Base-by-base conservation (phyloP, 1,140 invertebrate genomes). In the Lordiphosa stackelbergi region DNA sequence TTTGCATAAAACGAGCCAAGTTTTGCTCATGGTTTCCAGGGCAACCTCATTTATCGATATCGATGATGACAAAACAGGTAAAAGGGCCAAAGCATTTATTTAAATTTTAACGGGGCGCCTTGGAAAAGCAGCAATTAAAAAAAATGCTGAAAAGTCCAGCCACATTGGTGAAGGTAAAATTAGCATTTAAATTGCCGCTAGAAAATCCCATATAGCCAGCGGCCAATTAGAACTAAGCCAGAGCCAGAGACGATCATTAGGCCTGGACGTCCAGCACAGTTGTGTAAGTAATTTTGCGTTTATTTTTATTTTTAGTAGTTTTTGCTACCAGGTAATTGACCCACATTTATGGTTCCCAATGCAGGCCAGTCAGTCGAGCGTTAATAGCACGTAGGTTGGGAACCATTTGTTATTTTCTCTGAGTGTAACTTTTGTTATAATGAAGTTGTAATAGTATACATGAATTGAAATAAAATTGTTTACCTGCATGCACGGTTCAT, bases 101-200 rank as follows among this genome's bases (percentile, higher is more conserved):
- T 34, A 34, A 31, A 57, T 36, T 35, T 11, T 48, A 28, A 35
- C 16, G 10, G 28, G 16, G 9, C 12, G 19, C 13, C 22, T 11
- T 38, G 9, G 40, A 7, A 36, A 13, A 45, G 36, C 75, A 31
- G 75, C 71, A 79, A 79, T 79, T 79, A 81, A 69, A 58, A 63
- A 64, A 68, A 40, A 51, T 69, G 65, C 70, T 70, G 40, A 73
- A 54, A 31, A 61, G 56, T 47, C 45, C 42, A 41, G 12, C 22
- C 22, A 6, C 56, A 65, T 65, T 28, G 54, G 48, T 66, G 47
- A 46, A 65, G 55, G 55, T 34, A 73, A 81, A 4, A 74, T 75
- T 71, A 81, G 61, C 71, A 81, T 81, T 75, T 81, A 83, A 72
- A 59, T n/a, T 81, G 71, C 77, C 63, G 58, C 53, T 43, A 64